phyloP scores from a whole-genome alignment of 2,888 invertebrate species.

The Pyrrhosoma nymphula region DNA sequence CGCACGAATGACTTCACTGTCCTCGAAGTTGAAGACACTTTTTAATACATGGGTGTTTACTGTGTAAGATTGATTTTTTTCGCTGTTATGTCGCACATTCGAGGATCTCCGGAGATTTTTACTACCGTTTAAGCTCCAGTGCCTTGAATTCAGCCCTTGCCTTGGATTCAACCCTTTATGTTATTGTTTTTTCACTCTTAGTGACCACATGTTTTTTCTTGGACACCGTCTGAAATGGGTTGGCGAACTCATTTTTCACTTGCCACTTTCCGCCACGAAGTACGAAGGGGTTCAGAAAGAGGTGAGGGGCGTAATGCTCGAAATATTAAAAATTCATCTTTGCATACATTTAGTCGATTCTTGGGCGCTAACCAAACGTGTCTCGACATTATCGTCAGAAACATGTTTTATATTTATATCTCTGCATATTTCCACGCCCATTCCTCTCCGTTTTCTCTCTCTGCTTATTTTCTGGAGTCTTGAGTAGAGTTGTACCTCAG shows the following conservation, averaged over 20 bases:
- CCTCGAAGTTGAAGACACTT: too few species aligned
- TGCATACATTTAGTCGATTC: not conserved
- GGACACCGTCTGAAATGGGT: not conserved
- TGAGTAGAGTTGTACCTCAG: not conserved
- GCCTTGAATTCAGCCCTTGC: too few species aligned
- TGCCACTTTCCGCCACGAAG: not conserved
- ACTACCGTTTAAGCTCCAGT: too few species aligned
- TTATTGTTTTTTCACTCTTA: not conserved
- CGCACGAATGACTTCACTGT: too few species aligned
- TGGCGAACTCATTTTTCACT: not conserved
- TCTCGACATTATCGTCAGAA: not conserved
- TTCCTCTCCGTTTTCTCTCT: not conserved
- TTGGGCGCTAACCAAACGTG: not conserved
- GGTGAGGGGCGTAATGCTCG: not conserved
- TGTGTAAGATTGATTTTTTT: too few species aligned
- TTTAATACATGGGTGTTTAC: too few species aligned
- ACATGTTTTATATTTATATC: not conserved
- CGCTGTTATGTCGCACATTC: too few species aligned
- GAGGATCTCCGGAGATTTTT: too few species aligned
- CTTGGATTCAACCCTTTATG: too few species aligned
- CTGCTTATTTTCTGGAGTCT: not conserved
- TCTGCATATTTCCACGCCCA: not conserved
- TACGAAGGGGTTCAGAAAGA: not conserved
- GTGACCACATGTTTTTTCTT: not conserved
- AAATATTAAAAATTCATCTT: not conserved